These are phyloP conservation scores for Lomographa bimaculata DNA, from an alignment of 2,888 invertebrate genomes.

Conservation along the genomic window DNA sequence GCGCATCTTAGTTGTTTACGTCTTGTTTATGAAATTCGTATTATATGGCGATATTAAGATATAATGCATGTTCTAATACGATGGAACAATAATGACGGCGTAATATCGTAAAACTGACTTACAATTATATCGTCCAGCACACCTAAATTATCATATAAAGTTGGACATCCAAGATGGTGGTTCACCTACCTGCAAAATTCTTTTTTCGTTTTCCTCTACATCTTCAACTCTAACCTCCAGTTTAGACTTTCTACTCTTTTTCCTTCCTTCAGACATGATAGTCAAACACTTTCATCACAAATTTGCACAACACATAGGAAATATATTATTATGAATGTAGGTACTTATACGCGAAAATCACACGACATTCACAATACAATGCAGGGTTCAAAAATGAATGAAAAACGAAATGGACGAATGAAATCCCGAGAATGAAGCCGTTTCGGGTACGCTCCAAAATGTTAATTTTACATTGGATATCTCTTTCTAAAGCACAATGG, in stretches of 20 bases:
- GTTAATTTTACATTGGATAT: neutral
- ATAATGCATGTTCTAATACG: too few relatives aligned
- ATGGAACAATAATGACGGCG: too few relatives aligned
- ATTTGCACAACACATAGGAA: conserved; percentile 1
- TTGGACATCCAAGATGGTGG: conserved; percentile 33
- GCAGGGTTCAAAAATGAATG: conserved; percentile 1
- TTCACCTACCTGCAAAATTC: conserved; percentile 26
- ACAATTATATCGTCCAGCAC: too few relatives aligned
- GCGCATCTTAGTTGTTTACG: too few relatives aligned
- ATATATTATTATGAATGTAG: conserved; percentile 1
- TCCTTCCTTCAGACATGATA: conserved; percentile 24
- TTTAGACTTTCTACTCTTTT: conserved; percentile 28
- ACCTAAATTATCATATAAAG: too few relatives aligned
- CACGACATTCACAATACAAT: conserved; percentile 12
- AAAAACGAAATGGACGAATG: conserved; percentile 8
- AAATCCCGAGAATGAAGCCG: too few relatives aligned
- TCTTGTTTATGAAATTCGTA: too few relatives aligned
- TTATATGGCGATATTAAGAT: too few relatives aligned
- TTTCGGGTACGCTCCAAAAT: neutral
- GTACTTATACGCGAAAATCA: conserved; percentile 8
- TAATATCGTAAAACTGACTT: too few relatives aligned
- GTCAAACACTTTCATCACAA: conserved; percentile 1
- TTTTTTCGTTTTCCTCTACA: conserved; percentile 9
- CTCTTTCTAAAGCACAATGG: conserved; percentile 8
- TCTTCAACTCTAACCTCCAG: conserved; percentile 20